These are phyloP conservation scores for Rhinopomastus cyanomelas DNA, from an alignment of 2,113 vertebrate genomes.

Conservation along the genomic window DNA sequence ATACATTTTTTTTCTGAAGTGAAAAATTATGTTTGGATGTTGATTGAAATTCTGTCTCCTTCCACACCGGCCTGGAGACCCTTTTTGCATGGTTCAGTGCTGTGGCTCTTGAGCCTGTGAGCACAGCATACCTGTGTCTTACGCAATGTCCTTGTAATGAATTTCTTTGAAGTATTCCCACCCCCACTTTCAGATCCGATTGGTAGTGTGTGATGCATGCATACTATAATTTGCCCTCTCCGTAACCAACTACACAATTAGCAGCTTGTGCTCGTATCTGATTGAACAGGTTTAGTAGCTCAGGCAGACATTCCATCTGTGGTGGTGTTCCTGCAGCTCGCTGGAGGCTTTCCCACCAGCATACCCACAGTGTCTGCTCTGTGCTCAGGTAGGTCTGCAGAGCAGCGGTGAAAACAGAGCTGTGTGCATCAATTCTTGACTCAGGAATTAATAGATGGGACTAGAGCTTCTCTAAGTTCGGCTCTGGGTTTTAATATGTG, in stretches of 20 bases:
- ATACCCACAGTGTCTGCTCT: not conserved
- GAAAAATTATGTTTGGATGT: not conserved
- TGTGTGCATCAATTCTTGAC: rapidly evolving
- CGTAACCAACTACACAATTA: slow-evolving; percentile 19
- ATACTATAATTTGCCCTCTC: slow-evolving; percentile 37
- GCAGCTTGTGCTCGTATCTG: slow-evolving; percentile 32
- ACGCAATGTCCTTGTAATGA: slow-evolving; percentile 18
- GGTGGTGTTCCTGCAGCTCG: slow-evolving; percentile 7
- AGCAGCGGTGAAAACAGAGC: not conserved
- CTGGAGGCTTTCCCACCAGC: not conserved
- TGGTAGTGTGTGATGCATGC: slow-evolving; percentile 16
- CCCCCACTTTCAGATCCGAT: slow-evolving; percentile 29
- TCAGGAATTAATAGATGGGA: not conserved
- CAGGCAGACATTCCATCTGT: not conserved
- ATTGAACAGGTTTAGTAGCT: slow-evolving; percentile 24
- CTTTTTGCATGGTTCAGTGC: not conserved
- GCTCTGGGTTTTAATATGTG: not conserved
- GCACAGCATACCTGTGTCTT: not conserved
- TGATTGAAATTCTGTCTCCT: not conserved
- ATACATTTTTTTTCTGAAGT: not conserved
- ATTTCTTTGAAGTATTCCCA: slow-evolving; percentile 38
- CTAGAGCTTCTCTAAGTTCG: not conserved
- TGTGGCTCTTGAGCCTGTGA: not conserved
- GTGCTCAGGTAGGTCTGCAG: not conserved
- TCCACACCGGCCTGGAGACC: not conserved